Base-by-base conservation (phyloP, 2,113 vertebrate species). In the Ranitomeya variabilis region DNA sequence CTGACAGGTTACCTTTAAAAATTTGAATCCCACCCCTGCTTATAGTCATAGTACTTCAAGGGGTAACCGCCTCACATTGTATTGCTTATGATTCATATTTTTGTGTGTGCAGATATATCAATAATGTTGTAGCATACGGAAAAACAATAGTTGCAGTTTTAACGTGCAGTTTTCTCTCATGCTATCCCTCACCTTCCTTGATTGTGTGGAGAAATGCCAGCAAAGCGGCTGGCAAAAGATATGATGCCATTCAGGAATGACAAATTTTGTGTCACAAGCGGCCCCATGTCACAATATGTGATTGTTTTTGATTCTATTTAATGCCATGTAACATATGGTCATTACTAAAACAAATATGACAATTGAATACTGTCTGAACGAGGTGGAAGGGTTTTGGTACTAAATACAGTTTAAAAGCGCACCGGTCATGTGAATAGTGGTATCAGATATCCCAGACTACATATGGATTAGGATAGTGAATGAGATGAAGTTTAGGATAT, bases 401-500 rank as follows among this genome's bases (percentile, higher is more conserved):
- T 92, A 91, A 92, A 91, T 14, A 90, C 89, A 90, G 59, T 93
- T 93, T 90, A 90, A 90, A 89, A 91, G 90, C 91, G 90, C 92
- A 92, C 92, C 91, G 92, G 93, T 93, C 92, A 92, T 91, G 85
- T 93, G 93, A 93, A 94, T 92, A 92, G 91, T 93, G 93, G 92
- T 94, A 94, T 94, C 91, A 88, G 87, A 92, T 93, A 89, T 92
- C 92, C 90, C 93, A 92, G 94, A 94, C 91, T 89, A 91, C 89
- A 85, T 91, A 90, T 91, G 92, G 93, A 95, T 95, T 94, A 95
- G 92, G 91, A 87, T 93, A 93, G 91, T 94, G 94, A 95, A 95
- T 94, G 92, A 92, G 90, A 91, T 91, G 93, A 91, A 93, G 94
- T 95, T 90, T 78, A 79, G 93, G 90, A 91, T 91, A 92, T 0